phyloP scores from a whole-genome alignment of 2,797 vertebrate species.

The Coranthus polyacanthus region DNA sequence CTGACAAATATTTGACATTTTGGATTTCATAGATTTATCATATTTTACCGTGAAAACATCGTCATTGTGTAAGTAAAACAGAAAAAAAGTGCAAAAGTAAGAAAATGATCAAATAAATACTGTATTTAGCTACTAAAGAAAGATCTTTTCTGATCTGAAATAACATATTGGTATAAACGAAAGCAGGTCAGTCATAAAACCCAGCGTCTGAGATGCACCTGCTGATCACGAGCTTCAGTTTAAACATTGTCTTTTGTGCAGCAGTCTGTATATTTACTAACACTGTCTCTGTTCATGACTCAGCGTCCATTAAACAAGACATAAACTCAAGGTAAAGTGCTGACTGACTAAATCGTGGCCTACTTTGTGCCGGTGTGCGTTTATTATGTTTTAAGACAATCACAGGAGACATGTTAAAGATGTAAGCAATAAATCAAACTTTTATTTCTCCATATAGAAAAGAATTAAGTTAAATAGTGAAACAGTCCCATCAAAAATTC shows the following conservation, averaged over 20 bases:
- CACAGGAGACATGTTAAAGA: constrained; percentile 52
- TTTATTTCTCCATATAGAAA: constrained; percentile 86
- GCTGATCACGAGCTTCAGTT: constrained; percentile 43
- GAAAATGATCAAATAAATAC: no score
- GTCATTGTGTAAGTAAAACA: no score
- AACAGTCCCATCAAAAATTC: constrained; percentile 85
- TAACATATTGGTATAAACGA: constrained; percentile 1
- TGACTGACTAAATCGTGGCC: neutral
- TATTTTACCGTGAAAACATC: no score
- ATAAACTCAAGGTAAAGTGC: neutral
- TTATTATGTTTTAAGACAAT: constrained; percentile 9
- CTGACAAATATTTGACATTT: no score
- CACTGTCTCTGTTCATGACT: neutral
- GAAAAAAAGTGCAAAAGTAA: no score
- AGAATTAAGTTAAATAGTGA: constrained; percentile 85
- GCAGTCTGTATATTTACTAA: neutral
- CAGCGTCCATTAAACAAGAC: constrained; percentile 1
- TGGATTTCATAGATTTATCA: no score
- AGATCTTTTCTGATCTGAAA: no score
- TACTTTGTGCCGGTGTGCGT: neutral
- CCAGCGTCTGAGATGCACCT: neutral
- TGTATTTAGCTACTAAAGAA: no score
- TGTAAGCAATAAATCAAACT: constrained; percentile 83
- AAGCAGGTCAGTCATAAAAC: constrained; percentile 15
- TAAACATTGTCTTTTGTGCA: neutral